These are phyloP conservation scores for Phalanger gymnotis DNA, from an alignment of 2,797 vertebrate species.

Conservation along the genomic window DNA sequence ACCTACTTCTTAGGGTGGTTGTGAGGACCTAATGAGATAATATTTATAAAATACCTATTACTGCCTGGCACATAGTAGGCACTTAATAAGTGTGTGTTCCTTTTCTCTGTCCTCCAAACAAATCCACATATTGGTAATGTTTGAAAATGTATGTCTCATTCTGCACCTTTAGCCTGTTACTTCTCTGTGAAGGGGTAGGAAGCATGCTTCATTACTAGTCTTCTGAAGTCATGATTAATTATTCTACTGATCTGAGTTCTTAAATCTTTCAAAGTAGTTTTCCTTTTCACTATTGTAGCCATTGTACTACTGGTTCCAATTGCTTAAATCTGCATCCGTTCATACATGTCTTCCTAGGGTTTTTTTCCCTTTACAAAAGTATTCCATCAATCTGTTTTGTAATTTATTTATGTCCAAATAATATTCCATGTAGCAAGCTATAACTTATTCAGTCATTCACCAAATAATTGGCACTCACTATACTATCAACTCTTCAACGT, in stretches of 20 bases:
- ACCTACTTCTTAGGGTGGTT: neutral
- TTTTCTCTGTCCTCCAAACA: neutral
- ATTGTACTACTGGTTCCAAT: neutral
- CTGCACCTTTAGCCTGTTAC: neutral
- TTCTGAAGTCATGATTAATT: neutral
- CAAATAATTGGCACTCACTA: neutral
- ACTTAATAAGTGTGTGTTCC: neutral
- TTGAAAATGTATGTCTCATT: neutral
- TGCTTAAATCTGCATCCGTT: neutral
- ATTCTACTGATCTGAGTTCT: neutral
- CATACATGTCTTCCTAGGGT: neutral
- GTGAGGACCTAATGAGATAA: neutral
- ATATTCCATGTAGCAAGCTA: neutral
- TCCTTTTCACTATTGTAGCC: neutral
- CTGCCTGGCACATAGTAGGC: neutral
- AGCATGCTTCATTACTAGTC: neutral
- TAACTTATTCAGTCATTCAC: neutral
- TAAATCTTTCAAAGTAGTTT: neutral
- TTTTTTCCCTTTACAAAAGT: neutral
- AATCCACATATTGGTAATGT: neutral
- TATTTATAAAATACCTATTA: neutral
- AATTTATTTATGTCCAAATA: neutral
- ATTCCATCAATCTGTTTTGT: neutral
- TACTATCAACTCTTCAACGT: neutral
- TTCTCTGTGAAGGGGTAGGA: neutral